Base-by-base conservation (phyloP, 2,888 invertebrate genomes). In the Polymixis lichenea region DNA sequence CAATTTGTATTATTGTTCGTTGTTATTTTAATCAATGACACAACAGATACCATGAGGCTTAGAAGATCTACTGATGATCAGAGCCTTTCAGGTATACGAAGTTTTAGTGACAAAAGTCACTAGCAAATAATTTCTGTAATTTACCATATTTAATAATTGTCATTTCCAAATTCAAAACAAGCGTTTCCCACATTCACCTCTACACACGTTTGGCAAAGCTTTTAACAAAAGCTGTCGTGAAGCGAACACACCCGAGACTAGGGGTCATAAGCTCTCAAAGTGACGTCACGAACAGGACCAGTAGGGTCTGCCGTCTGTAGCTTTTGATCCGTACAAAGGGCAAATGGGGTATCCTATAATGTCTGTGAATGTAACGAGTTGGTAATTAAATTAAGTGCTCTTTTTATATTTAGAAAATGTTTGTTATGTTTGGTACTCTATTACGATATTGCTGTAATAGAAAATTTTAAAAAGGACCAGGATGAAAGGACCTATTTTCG, bases 261-360 rank as follows among this genome's bases (percentile, higher is more conserved):
- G 80, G 82, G 87, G 88, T 84, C 83, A 88, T 93, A 92, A 94
- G 91, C 92, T 91, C 87, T 91, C 94, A 94, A 93, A 94, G 94
- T 89, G 92, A 91, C 89, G 93, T 93, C 93, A 93, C 86, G n/a
- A 64, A 76, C 93, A 93, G 89, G 53, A 73, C 86, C 73, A 70
- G 69, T 68, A 68, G 78, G 85, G 86, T 71, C 58, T 69, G 83
- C n/a, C 78, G 78, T 66, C 70, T 68, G 86, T 76, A 84, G 83
- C 88, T 82, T 92, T 92, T 92, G 92, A 92, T 89, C 89, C 77
- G 78, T 13, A 84, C 87, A 85, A 88, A 88, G 82, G 80, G 82
- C 67, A 55, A 72, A 75, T 71, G 72, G 70, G 64, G 69, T 82
- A 82, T 55, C 77, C 71, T 75, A 68, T 80, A 77, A 77, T 73